Conservation (phyloP, 2,113 vertebrate species). For the Tretioscincus oriximinensis region DNA sequence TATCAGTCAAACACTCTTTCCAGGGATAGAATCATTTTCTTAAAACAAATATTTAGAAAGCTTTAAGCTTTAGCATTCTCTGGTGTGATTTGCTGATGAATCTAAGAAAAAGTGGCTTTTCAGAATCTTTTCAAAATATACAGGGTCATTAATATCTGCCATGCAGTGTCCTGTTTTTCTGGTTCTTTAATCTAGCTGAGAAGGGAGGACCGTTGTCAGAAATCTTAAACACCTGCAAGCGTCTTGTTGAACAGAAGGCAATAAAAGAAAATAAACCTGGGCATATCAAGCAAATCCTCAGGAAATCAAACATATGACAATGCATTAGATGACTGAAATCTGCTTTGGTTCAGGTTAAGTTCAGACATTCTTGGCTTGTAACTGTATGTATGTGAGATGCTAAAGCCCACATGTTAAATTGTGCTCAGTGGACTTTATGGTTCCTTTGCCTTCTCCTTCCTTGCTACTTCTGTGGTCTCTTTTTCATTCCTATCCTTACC, state of each 20-base stretch:
- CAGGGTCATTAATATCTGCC: conserved; percentile 8
- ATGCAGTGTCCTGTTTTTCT: neutral
- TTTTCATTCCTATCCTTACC: too few species aligned
- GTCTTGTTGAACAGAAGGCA: neutral
- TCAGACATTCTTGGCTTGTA: neutral
- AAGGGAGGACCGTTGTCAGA: neutral
- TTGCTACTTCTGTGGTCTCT: too few species aligned
- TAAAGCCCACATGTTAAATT: too few species aligned
- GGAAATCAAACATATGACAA: conserved; percentile 7
- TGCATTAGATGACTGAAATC: neutral
- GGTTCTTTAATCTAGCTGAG: conserved; percentile 20
- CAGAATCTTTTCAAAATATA: neutral
- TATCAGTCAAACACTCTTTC: neutral
- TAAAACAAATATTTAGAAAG: neutral
- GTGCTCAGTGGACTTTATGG: too few species aligned
- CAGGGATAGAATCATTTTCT: too few species aligned
- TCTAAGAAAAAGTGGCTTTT: neutral
- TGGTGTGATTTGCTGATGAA: neutral
- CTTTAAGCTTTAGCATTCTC: neutral
- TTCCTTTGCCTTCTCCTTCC: too few species aligned
- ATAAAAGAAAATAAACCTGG: neutral
- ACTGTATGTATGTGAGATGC: too few species aligned
- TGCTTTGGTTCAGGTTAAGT: conserved; percentile 17
- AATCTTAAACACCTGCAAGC: conserved; percentile 17
- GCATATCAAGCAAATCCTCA: conserved; percentile 1